Conservation (phyloP, 2,113 vertebrate species). For the Corvus hawaiiensis region DNA sequence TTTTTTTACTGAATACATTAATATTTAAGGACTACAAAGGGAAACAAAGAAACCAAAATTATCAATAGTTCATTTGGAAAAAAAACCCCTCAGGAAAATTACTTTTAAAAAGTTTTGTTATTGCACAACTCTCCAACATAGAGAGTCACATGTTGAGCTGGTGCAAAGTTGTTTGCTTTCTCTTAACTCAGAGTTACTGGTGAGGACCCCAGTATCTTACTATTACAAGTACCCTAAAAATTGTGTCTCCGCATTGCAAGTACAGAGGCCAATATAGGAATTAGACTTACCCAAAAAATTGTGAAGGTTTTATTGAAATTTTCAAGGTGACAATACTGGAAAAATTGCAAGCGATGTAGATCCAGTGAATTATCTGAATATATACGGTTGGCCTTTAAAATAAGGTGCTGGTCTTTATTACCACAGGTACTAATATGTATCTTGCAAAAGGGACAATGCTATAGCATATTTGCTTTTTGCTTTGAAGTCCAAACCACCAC, state of each 20-base stretch:
- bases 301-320: neutral
- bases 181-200: neutral
- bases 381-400: neutral
- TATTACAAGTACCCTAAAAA: neutral
- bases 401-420: neutral
- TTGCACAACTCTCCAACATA: neutral
- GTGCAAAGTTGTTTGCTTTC: neutral
- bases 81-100: neutral
- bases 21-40: neutral
- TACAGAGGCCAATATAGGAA: neutral
- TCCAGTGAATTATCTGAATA: neutral
- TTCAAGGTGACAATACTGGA: neutral
- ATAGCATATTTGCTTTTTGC: neutral
- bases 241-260: neutral
- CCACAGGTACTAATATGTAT: neutral
- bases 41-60: neutral
- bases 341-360: neutral
- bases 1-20: neutral
- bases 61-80: neutral
- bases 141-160: rapidly evolving
- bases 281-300: neutral
- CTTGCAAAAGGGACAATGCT: neutral
- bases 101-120: neutral
- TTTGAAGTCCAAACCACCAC: neutral
- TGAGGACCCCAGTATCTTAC: neutral